Evolutionary conservation across 2,888 invertebrate species (phyloP).

Genomic region (Nymphalis urticae): DNA sequence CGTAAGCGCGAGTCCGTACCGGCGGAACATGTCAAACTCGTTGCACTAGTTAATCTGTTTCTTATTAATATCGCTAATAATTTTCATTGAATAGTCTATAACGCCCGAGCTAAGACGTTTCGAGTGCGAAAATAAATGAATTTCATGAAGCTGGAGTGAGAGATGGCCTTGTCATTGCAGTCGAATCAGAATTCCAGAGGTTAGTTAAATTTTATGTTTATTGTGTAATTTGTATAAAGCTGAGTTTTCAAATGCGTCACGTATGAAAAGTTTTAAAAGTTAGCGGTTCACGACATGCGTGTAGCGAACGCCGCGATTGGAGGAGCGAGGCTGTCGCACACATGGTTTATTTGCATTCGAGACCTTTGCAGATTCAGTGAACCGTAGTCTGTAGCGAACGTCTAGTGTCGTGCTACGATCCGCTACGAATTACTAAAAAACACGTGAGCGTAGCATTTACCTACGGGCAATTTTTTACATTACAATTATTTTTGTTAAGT

Average conservation of each 20-base stretch:
- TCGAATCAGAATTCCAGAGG: slow-evolving; percentile 81
- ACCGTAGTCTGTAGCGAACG: slow-evolving; percentile 69
- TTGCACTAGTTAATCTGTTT: slow-evolving; percentile 15
- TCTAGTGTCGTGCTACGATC: slow-evolving; percentile 62
- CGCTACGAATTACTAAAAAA: slow-evolving; percentile 48
- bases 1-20: slow-evolving; percentile 65
- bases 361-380: slow-evolving; percentile 78
- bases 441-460: slow-evolving; percentile 47
- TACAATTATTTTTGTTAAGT: background rate
- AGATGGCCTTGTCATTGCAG: slow-evolving; percentile 82
- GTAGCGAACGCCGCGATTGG: slow-evolving; percentile 69
- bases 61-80: background rate
- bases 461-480: background rate
- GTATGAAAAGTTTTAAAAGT: slow-evolving; percentile 76
- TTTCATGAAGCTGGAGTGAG: slow-evolving; percentile 78
- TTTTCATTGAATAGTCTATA: slow-evolving; percentile 39
- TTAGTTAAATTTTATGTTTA: slow-evolving; percentile 56
- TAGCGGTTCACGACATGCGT: slow-evolving; percentile 74
- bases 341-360: slow-evolving; percentile 78
- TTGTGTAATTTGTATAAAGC: slow-evolving; percentile 43
- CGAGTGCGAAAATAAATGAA: slow-evolving; percentile 69
- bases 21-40: slow-evolving; percentile 61
- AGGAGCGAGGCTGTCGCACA: slow-evolving; percentile 62
- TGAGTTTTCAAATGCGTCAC: slow-evolving; percentile 48
- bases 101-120: slow-evolving; percentile 34